Evolutionary conservation across 2,888 invertebrate species (phyloP), one percentile per base, ranked within the genome.

Genomic region (Gymnocheta viridis): DNA sequence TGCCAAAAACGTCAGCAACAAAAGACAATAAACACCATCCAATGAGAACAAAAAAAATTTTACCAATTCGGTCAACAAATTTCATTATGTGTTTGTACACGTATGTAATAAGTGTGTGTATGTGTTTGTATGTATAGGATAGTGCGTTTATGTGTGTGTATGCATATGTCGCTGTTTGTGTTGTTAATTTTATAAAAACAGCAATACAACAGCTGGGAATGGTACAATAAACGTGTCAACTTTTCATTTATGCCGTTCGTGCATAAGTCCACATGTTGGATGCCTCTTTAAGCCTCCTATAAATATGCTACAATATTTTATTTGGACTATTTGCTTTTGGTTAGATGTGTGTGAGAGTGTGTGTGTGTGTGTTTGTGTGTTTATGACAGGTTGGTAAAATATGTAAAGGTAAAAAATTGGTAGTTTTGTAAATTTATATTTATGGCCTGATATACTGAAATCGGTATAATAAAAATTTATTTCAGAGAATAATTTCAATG

Each of bases 201-300:
- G 38, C 49, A 49, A 51, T 7, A 54, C 38, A 69, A 60, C 38
- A 54, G 38, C 60, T 38, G 49, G 17, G 38, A 32, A 72, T 64
- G 70, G 35, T 14, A 81, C 67, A 74, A 66, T 74, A 83, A 79
- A 79, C 64, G 84, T 84, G 84, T 81, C 81, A 81, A 77, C 81
- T 62, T 84, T 84, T 81, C 84, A 84, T 84, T 84, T 84, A 77
- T 81, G 62, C 62, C 62, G 73, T 62, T 69, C 84, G 81, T 84
- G 84, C 84, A 73, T 84, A 84, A 84, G 84, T 77, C 77, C 77
- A 73, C 72, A 81, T 84, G 73, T 69, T 77, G 81, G 81, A 62
- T 73, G 81, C 44, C 84, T 81, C 67, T 84, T 84, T 77, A 81
- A 84, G 77, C 81, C 77, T 44, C 72, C 84, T 73, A 77, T 84